These are phyloP conservation scores for Pygmarrhopalites habei DNA, from an alignment of 1,140 invertebrate species.

Conservation along the genomic window DNA sequence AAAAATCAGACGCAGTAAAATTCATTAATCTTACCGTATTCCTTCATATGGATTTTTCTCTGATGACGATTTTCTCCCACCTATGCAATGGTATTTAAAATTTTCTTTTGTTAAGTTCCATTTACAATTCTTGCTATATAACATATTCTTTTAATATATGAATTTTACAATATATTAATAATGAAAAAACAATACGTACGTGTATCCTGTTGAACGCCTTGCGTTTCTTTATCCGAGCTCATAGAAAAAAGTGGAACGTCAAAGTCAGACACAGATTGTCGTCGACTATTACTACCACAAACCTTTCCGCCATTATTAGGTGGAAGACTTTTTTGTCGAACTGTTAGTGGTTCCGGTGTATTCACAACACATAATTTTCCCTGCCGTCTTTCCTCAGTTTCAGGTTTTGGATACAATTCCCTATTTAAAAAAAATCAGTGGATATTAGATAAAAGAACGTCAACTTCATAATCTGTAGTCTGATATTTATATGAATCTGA, in stretches of 20 bases:
- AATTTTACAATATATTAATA: no score
- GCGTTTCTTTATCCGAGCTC: slow-evolving; percentile 5
- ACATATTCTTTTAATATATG: no score
- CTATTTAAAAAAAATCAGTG: slow-evolving; percentile 40
- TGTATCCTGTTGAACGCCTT: no score
- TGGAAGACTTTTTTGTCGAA: neutral
- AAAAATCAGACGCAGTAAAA: no score
- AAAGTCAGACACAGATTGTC: slow-evolving; percentile 1
- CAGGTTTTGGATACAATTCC: slow-evolving; percentile 60
- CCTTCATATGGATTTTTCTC: slow-evolving; percentile 14
- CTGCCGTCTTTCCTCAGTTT: slow-evolving; percentile 51
- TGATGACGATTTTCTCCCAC: neutral
- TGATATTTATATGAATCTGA: no score
- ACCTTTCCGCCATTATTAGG: neutral
- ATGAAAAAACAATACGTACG: no score
- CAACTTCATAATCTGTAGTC: no score
- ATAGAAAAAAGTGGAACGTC: neutral
- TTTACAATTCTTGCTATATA: no score
- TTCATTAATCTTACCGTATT: slow-evolving; percentile 9
- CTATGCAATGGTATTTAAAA: no score
- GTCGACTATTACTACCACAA: neutral
- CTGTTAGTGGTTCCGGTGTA: slow-evolving; percentile 37
- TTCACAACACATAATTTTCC: slow-evolving; percentile 59
- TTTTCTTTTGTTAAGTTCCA: no score
- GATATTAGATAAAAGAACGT: slow-evolving; percentile 11